A percentile compares a stretch with the other conserved stretches of the same genome.
Conservation (phyloP, 2,888 invertebrate genomes). For the Allophyes oxyacanthae region DNA sequence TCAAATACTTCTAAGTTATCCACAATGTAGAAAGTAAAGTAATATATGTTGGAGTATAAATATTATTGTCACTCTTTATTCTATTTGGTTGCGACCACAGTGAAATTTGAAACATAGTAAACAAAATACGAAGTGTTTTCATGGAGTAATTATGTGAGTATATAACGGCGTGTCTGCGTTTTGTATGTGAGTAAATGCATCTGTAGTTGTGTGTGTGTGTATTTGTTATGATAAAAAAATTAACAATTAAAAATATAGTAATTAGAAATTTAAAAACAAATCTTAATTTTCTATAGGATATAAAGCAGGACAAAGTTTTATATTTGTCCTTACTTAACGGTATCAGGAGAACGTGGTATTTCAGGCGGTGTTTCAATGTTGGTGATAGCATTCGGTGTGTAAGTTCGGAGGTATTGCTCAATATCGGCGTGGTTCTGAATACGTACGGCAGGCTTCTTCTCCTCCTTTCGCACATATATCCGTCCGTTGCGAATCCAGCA, state of each 20-base stretch:
- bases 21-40: background rate
- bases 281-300: background rate
- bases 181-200: too few relatives aligned
- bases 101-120: background rate
- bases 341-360: background rate
- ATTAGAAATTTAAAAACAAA: background rate
- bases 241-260: too few relatives aligned
- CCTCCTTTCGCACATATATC: background rate
- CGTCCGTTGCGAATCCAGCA: too few relatives aligned
- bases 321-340: background rate
- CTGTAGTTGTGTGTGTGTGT: too few relatives aligned
- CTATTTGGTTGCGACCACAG: background rate
- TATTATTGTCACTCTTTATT: background rate
- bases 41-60: background rate
- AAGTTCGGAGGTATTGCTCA: background rate
- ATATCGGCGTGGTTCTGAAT: background rate
- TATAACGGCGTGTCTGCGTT: background rate
- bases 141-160: background rate
- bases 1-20: constrained; percentile 1
- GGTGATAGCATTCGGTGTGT: background rate
- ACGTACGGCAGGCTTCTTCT: background rate
- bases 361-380: background rate
- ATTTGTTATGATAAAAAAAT: too few relatives aligned
- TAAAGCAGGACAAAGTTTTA: background rate
- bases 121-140: background rate